Conservation (phyloP, 2,888 invertebrate species). For the Mythimna loreyi region DNA sequence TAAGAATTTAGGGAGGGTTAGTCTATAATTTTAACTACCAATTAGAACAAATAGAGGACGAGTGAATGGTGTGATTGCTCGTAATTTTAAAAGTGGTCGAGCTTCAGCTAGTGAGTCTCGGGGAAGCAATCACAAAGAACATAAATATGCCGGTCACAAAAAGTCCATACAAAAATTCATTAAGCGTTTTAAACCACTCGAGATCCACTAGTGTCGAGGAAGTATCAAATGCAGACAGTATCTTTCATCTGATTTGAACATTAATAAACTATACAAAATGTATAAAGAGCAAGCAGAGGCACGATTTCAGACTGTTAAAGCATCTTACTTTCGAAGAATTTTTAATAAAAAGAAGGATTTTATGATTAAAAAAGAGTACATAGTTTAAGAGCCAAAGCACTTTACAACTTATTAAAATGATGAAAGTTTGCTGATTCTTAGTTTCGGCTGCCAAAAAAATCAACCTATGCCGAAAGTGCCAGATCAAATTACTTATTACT, state of each 20-base stretch:
- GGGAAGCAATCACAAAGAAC: slow-evolving; percentile 50
- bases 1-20: not conserved
- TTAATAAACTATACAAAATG: slow-evolving; percentile 54
- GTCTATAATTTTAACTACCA: not conserved
- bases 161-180: slow-evolving; percentile 52
- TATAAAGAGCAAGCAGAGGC: slow-evolving; percentile 38
- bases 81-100: slow-evolving; percentile 47
- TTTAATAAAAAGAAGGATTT: slow-evolving; percentile 59
- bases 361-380: slow-evolving; percentile 54
- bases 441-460: slow-evolving; percentile 60
- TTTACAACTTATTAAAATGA: slow-evolving; percentile 58
- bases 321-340: slow-evolving; percentile 57
- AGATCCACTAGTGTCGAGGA: slow-evolving; percentile 52
- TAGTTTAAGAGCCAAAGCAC: slow-evolving; percentile 58
- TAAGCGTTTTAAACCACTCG: slow-evolving; percentile 47
- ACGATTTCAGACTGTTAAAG: slow-evolving; percentile 19
- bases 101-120: slow-evolving; percentile 50
- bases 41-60: slow-evolving; percentile 21
- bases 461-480: slow-evolving; percentile 52
- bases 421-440: slow-evolving; percentile 49
- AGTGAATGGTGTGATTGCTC: slow-evolving; percentile 50
- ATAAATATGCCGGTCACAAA: slow-evolving; percentile 49
- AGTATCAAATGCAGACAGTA: slow-evolving; percentile 54
- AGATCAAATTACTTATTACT: slow-evolving; percentile 60
- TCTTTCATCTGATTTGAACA: slow-evolving; percentile 47